Evolutionary conservation across 2,797 vertebrate species (phyloP), one percentile per base, ranked within the genome.

Genomic region (Oceanodroma leucorhoa): DNA sequence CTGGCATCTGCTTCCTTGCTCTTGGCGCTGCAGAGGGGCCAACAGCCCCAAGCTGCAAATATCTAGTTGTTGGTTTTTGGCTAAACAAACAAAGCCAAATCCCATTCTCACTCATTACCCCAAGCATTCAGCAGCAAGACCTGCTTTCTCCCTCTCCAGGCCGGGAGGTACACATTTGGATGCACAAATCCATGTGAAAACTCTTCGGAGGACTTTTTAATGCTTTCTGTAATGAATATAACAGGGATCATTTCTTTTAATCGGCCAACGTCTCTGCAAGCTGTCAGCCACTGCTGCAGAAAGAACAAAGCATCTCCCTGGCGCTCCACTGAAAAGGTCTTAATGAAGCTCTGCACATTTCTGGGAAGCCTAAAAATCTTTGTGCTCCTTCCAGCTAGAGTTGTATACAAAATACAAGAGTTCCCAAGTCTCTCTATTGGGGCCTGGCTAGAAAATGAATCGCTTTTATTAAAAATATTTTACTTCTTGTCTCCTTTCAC

Each of bases 21-120:
- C 22, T 5, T 22, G 69, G 64, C 70, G 55, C 75, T 36, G 26
- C 51, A 17, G 38, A 38, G 46, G 17, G 50, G 23, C 23, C 9
- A 7, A 16, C 14, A 1, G 2, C 50, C 58, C 70, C 3, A 4
- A 11, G 34, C 40, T 55, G 51, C 34, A 12, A 8, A 2, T 4
- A 6, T 1, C 41, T 14, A 9, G 5, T 6, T 45, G 2, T 23
- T 4, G 3, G 0, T 3, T 58, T 36, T 45, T 27, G 76, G 54
- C 71, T 50, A 23, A 81, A 26, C 23, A 48, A 46, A 20, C 26
- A 20, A 34, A 58, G 22, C 38, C 54, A 20, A 20, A 16, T 34
- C 53, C 43, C 50, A 5, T 29, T 22, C n/a, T n/a, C 23, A 1
- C 51, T 41, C 61, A 4, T 82, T 19, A 6, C 36, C 21, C 5